Base-by-base conservation (phyloP, 2,113 vertebrate genomes). In the Pogonocichla stellata region DNA sequence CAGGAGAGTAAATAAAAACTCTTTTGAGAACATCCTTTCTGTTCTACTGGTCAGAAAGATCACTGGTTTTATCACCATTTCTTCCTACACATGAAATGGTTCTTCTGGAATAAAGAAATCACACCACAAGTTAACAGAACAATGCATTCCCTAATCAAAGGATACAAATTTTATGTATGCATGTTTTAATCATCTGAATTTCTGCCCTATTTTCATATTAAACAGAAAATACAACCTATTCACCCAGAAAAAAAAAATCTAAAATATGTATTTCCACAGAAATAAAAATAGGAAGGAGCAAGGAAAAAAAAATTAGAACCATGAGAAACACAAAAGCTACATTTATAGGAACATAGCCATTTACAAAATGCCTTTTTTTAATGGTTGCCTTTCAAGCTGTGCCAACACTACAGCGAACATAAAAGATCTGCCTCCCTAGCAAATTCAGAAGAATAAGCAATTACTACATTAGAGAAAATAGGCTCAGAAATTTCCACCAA, bases 381-480 rank as follows among this genome's bases (percentile, higher is more conserved):
- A 90, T 57, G 87, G 77, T 62, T 87, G 88, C 82, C 74, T 96
- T 96, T 97, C 92, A 97, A 94, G 92, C 80, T 92, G 80, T 96
- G 93, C 94, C 96, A 97, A 85, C 72, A 87, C 51, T 84, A 91
- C 61, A 79, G 64, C 0, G 3, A 80, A 94, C 75, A 96, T 86
- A 92, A 93, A 94, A 95, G 92, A 95, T 81, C 73, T 95, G 93
- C 88, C 58, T 88, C 64, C 57, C 58, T 90, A 90, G 95, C 94
- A 97, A 34, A 94, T 95, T 95, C 72, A 89, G 89, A 96, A 97
- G 77, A 93, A 93, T 89, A 93, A 96, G 93, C 82, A 95, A 96
- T 96, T 97, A 97, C 61, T 71, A 74, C 91, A 93, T 95, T 94
- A 95, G 86, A 87, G 93, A 92, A 96, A 95, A 93, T 60, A 79